A percentile compares a stretch with the other conserved stretches of the same genome.
These are phyloP conservation scores for Epicampocera succincta DNA, from an alignment of 2,888 invertebrate genomes.

Conservation along the genomic window DNA sequence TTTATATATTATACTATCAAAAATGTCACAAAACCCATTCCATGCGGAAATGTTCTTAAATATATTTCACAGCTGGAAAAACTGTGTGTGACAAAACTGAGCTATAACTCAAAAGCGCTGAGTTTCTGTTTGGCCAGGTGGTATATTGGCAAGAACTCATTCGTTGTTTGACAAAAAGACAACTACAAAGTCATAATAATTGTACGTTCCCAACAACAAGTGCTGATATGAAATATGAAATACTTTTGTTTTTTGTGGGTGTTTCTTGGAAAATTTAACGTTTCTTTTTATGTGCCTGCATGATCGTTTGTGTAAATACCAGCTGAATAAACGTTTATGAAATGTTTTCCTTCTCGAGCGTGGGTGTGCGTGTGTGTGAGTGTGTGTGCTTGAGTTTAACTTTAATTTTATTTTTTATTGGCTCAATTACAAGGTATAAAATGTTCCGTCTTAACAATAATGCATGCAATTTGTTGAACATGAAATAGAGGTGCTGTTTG, in stretches of 20 bases:
- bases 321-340: slow-evolving; percentile 10
- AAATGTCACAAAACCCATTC: too few species aligned
- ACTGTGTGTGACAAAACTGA: too few species aligned
- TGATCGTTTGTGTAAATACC: neutral
- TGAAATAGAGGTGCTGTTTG: neutral
- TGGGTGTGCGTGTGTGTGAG: neutral
- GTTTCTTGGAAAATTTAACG: neutral
- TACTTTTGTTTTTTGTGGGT: neutral
- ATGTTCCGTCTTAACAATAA: neutral
- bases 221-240: neutral
- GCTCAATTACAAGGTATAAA: neutral
- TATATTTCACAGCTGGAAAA: too few species aligned
- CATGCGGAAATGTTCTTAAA: too few species aligned
- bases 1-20: too few species aligned
- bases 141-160: too few species aligned
- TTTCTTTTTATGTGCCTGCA: neutral
- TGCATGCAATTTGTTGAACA: neutral
- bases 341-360: slow-evolving; percentile 7
- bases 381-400: neutral
- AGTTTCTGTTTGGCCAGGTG: too few species aligned
- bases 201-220: slow-evolving; percentile 9
- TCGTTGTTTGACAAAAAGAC: neutral
- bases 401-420: neutral
- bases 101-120: too few species aligned
- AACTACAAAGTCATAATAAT: slow-evolving; percentile 33